Evolutionary conservation across 30 jellyfish, hydroid and myxozoan genomes (phyloP), one percentile per base, ranked within the genome.

Genomic region (Pseudorhiza aurosa): DNA sequence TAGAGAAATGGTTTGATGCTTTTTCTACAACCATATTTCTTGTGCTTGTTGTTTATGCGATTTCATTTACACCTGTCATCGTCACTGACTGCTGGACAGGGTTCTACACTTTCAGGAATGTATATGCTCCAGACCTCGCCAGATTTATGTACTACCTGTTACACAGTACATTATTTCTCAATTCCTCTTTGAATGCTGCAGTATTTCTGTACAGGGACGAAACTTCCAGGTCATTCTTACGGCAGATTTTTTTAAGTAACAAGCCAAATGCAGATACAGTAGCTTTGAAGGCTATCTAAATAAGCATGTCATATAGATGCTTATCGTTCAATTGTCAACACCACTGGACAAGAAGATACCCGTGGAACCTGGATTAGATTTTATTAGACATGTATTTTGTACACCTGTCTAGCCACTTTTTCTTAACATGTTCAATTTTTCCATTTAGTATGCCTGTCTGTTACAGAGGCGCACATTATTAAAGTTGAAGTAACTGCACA

Each of bases 71-170:
- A 14, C 86, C 86, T 0, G 19, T 72, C 11, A 0, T 72, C 4
- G 72, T 18, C 8, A 56, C 72, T 22, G 86, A 72, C 12, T 31
- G 60, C 18, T 51, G 72, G 64, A 72, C 86, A 0, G 86, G 86
- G 12, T 72, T 28, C 42, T 72, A 50, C 72, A 72, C 83, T 35
- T 46, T 70, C 31, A 70, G 58, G 18, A 47, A 46, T 57, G 58
- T 58, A 2, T 57, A 57, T 0, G 70, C 83, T 15, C 83, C 83
- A 26, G n/a, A 33, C 28, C 36, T 19, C 15, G 31, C 39, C 55
- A 43, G 83, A 29, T 70, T 70, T 28, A 2, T 29, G 9, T 70
- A 70, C 53, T 46, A 37, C 24, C 32, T 70, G 15, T 27, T 15
- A 2, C 83, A 70, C 39, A 35, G 65, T 58, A 46, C 53, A 1